Evolutionary conservation across 1,140 invertebrate genomes (phyloP), one percentile per base, ranked within the genome.

Genomic region (Cherax destructor): DNA sequence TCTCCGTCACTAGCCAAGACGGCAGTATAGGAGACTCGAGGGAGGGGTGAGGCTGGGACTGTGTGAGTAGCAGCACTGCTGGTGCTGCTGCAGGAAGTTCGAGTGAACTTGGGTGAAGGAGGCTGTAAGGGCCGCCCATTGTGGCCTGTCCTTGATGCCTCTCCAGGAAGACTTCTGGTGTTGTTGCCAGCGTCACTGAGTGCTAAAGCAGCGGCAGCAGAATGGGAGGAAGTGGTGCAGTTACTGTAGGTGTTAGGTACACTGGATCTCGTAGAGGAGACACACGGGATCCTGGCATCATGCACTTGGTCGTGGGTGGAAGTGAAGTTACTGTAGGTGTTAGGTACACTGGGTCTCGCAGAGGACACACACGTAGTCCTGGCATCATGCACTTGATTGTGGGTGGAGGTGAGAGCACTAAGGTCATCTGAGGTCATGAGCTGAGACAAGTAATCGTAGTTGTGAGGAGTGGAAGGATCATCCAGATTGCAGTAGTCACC

Each of bases 401-500:
- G 72, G 49, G 72, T 52, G 84, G 69, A 50, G 16, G 85, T 30
- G 56, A 49, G n/a, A 69, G 50, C 52, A 81, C 78, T 49, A 16
- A 30, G 76, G 49, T 76, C 16, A 47, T 79, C 59, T 61, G 88
- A 88, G 6, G 78, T 83, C 65, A 91, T 69, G 30, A 92, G 74
- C 21, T 91, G 88, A 3, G 88, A 74, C 69, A 92, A 83, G 41
- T 91, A 83, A 11, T 87, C 92, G 56, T 91, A 92, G 72, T 84
- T 92, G 79, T 88, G 85, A 13, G 56, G 56, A 13, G 24, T 21
- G 21, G 72, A 21, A 13, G 76, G 24, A 18, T 77, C 78, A 69
- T 88, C 92, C 77, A 91, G 77, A 69, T 93, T 85, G 59, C n/a
- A 92, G 50, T 92, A 92, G 72, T 92, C 88, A 41, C 49, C 61